Evolutionary conservation across 2,113 vertebrate species (phyloP).

Genomic region (Pluvianellus socialis): DNA sequence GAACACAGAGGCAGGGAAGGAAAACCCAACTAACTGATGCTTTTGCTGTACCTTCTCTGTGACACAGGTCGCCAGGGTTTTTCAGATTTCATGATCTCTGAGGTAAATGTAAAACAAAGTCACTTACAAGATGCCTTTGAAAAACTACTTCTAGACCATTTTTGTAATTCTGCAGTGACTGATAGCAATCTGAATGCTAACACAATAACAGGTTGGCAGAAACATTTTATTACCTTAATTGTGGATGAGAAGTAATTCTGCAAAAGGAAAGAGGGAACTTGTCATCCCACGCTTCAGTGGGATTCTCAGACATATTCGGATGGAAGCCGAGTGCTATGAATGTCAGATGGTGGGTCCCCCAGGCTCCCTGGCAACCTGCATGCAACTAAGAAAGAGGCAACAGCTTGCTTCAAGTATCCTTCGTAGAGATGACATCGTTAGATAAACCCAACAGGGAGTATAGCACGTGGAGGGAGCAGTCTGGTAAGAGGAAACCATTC

Average conservation of each 20-base stretch:
- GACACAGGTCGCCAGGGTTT: not conserved
- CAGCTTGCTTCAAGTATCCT: conserved; percentile 62
- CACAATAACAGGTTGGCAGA: not conserved
- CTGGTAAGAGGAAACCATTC: conserved; percentile 60
- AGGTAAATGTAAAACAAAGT: not conserved
- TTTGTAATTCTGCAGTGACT: not conserved
- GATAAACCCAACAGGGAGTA: conserved; percentile 43
- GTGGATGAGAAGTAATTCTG: conserved; percentile 9
- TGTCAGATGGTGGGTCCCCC: conserved; percentile 54
- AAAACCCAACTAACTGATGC: not conserved
- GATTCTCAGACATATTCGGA: conserved; percentile 30
- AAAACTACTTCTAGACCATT: not conserved
- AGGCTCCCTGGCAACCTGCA: conserved; percentile 62
- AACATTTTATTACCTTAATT: conserved; percentile 22
- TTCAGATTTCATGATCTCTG: not conserved
- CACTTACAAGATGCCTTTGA: not conserved
- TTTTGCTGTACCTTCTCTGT: not conserved
- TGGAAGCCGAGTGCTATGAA: conserved; percentile 12
- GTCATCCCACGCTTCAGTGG: conserved; percentile 26
- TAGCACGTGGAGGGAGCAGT: conserved; percentile 55
- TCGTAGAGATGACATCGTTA: conserved; percentile 55
- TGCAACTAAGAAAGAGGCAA: conserved; percentile 40
- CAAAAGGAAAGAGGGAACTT: conserved; percentile 14
- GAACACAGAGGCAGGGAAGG: not conserved
- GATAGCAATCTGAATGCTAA: not conserved